Base-by-base conservation (phyloP, 2,888 invertebrate genomes). In the Norana najaformis region DNA sequence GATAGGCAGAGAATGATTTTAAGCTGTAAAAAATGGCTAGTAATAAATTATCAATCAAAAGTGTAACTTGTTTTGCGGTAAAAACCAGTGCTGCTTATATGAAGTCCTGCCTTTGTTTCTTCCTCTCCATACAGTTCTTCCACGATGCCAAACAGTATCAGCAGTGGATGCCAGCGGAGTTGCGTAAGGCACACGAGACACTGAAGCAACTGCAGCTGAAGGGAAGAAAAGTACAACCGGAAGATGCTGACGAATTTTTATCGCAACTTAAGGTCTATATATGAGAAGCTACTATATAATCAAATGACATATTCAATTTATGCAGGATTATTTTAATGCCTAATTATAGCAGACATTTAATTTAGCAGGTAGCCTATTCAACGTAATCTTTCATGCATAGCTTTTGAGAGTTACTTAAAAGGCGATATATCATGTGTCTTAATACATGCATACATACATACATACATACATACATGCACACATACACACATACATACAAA, bases 101-200 rank as follows among this genome's bases (percentile, higher is more conserved):
- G n/a, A n/a, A n/a, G n/a, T n/a, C n/a, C n/a, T n/a, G n/a, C n/a
- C n/a, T 47, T 47, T 47, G 23, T 83, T 83, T 83, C 82, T 82
- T 30, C n/a, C 35, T 89, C n/a, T 39, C n/a, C n/a, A n/a, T 92
- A 14, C 92, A 94, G 94, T 94, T 93, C 92, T 94, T 94, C 92
- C 93, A 94, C 88, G 94, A 94, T 88, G 93, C 93, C 16, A 93
- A 93, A 69, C 94, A 94, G 90, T 93, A 93, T 38, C 93, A 94
- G 39, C 93, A 93, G 90, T 94, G 94, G 94, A 94, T 94, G 94
- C 93, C 93, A 39, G 93, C 92, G 18, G 94, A 93, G 0, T 91
- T 94, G 91, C 93, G 93, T 5, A 92, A 92, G 30, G 93, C 94
- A 35, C 83, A 38, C 23, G 47, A 89, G n/a, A 38, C 37, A 20